These are phyloP conservation scores for Halocynthia roretzi DNA, from an alignment of 23 tunicate species.

Conservation along the genomic window DNA sequence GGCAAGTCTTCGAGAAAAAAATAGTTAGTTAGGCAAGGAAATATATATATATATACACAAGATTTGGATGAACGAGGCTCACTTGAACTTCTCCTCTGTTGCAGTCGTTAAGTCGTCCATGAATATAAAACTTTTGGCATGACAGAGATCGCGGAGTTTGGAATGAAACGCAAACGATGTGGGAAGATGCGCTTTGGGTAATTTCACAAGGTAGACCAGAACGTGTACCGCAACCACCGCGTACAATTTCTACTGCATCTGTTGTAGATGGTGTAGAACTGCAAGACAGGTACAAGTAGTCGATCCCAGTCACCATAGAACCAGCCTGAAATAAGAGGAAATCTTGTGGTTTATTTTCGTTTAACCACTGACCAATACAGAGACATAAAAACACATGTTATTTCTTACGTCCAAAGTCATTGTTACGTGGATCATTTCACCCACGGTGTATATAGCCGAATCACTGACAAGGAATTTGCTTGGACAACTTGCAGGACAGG, in stretches of 20 bases:
- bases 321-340: not conserved
- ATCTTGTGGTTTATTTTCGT: too few species aligned
- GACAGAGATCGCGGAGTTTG: not conserved
- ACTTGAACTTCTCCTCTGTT: too few species aligned
- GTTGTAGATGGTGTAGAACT: not conserved
- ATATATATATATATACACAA: too few species aligned
- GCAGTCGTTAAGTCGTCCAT: too few species aligned
- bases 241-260: not conserved
- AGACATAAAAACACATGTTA: too few species aligned
- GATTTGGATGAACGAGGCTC: too few species aligned
- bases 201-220: conserved; percentile 9
- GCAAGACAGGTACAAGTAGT: not conserved
- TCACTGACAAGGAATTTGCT: conserved; percentile 1
- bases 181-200: not conserved
- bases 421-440: conserved; percentile 14
- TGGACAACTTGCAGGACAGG: conserved; percentile 11
- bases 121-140: too few species aligned
- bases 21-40: too few species aligned
- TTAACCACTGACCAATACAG: too few species aligned
- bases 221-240: not conserved
- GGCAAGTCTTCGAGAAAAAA: too few species aligned
- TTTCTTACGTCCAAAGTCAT: conserved; percentile 4
- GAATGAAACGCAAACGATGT: not conserved
- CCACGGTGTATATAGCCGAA: conserved; percentile 6
- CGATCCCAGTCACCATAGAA: not conserved